Evolutionary conservation across 2,888 invertebrate genomes (phyloP), one percentile per base, ranked within the genome.

Genomic region (Ectemnius lituratus): DNA sequence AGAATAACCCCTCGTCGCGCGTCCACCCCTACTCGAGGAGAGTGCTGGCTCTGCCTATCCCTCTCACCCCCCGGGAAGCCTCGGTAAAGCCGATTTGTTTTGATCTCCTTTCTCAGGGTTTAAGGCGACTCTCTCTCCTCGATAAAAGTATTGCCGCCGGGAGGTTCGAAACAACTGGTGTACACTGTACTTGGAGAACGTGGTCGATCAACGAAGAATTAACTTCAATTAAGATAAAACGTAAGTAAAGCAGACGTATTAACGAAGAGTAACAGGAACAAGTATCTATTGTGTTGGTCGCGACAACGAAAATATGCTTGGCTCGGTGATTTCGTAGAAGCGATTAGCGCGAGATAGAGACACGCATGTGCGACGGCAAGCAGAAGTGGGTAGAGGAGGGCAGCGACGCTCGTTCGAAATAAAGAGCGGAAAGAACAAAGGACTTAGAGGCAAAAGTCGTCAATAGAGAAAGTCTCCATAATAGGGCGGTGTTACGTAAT

Each of bases 71-170:
- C 71, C 79, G 76, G 84, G 86, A 88, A 88, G 85, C 88, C 88
- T 82, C 81, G 81, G 84, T 74, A 88, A 89, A 89, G 89, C 89
- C 87, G 88, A 89, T 89, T 89, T 88, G 86, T 86, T 86, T 86
- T 86, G 86, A 86, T 87, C 88, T 82, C 82, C 80, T 84, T 83
- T 80, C 79, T 79, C 80, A 71, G 83, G 85, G 82, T 83, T 83
- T 82, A 76, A 84, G 79, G 83, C 81, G 81, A 72, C 83, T 73
- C 73, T 57, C 64, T 65, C 78, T 74, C 70, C 63, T 45, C 58
- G 58, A 67, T 46, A 59, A 46, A 71, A 73, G 62, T 73, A 70
- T 70, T 67, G 79, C 67, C 70, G 62, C 73, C 63, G 74, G 76
- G 65, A 74, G 73, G 65, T 71, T 14, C 28, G 20, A 18, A 52